Conservation (phyloP, 1,140 invertebrate species). For the Ceratosolen solmsi region DNA sequence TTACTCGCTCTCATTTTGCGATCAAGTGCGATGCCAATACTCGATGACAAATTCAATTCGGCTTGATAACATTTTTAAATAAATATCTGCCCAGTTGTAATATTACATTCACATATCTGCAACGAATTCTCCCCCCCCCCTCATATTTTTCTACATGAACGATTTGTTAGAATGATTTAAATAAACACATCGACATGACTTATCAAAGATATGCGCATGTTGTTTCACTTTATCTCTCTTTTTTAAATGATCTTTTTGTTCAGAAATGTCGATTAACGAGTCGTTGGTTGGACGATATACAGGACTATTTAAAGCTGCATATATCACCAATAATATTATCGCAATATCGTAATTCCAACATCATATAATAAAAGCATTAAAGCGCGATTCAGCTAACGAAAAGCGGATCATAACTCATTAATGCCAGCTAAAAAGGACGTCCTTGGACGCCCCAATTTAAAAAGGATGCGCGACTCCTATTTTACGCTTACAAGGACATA, state of each 20-base stretch:
- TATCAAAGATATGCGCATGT: too few species aligned
- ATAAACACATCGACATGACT: too few species aligned
- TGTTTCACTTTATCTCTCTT: too few species aligned
- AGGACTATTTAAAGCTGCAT: too few species aligned
- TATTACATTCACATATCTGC: neutral
- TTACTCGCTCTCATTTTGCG: neutral
- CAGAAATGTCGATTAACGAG: too few species aligned
- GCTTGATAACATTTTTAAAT: neutral
- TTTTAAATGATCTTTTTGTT: too few species aligned
- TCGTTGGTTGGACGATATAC: too few species aligned
- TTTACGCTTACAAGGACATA: conserved; percentile 1
- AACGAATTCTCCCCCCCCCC: neutral
- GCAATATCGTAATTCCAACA: neutral
- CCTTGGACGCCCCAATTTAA: neutral
- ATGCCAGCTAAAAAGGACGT: neutral
- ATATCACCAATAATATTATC: too few species aligned
- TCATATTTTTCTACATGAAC: too few species aligned
- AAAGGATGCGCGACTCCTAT: neutral
- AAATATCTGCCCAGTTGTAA: neutral
- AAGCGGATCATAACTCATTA: neutral
- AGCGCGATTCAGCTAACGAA: neutral
- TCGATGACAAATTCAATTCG: neutral
- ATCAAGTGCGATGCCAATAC: neutral
- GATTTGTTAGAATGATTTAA: too few species aligned
- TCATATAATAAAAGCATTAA: neutral